Conservation (phyloP, 2,888 invertebrate species). For the Scaeva pyrastri region DNA sequence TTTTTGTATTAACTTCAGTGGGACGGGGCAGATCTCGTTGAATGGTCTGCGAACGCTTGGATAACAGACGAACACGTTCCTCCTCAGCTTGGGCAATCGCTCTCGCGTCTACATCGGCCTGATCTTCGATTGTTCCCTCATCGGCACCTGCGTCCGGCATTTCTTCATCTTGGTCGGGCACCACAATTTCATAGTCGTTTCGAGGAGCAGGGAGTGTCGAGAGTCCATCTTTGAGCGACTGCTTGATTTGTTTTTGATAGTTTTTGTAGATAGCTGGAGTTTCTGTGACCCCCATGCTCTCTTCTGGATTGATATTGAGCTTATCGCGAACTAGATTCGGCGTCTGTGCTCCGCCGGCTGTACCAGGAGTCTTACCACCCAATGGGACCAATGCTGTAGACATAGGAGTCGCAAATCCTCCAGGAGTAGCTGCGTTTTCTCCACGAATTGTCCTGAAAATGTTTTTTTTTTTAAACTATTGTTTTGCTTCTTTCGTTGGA, state of each 20-base stretch:
- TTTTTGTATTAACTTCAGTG: slow-evolving; percentile 92
- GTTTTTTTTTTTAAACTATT: too few species aligned
- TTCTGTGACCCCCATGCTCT: slow-evolving; percentile 88
- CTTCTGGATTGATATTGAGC: slow-evolving; percentile 96
- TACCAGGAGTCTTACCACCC: slow-evolving; percentile 78
- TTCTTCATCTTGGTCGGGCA: slow-evolving; percentile 92
- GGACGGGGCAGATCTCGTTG: slow-evolving; percentile 94
- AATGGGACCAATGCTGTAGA: slow-evolving; percentile 84
- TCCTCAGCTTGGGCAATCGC: slow-evolving; percentile 88
- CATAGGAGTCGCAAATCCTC: slow-evolving; percentile 86
- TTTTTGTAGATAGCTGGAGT: slow-evolving; percentile 89
- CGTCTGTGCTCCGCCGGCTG: slow-evolving; percentile 82
- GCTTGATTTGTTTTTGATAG: slow-evolving; percentile 89
- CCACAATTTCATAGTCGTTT: slow-evolving; percentile 99
- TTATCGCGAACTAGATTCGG: slow-evolving; percentile 95
- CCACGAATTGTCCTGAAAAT: slow-evolving; percentile 86
- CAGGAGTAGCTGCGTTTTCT: slow-evolving; percentile 87
- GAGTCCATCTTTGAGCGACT: slow-evolving; percentile 91
- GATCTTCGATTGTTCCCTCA: slow-evolving; percentile 89
- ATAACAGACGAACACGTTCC: slow-evolving; percentile 86
- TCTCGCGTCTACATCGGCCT: slow-evolving; percentile 92
- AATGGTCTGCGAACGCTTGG: slow-evolving; percentile 92
- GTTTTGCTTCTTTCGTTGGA: too few species aligned
- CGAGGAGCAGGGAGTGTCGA: slow-evolving; percentile 94
- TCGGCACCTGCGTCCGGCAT: slow-evolving; percentile 83